phyloP scores from a whole-genome alignment of 1,140 invertebrate genomes.

The Stegodyphus dumicola region DNA sequence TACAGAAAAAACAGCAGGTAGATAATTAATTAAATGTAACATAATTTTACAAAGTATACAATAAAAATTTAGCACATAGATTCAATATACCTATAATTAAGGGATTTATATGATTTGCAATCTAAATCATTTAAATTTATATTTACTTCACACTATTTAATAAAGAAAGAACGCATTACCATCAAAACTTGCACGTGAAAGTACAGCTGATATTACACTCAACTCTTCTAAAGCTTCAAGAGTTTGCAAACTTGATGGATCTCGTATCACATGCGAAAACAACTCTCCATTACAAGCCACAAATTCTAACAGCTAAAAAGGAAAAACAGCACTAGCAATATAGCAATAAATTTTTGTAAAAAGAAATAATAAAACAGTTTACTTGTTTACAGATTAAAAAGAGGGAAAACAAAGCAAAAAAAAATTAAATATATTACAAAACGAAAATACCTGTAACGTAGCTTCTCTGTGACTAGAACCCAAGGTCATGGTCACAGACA shows the following conservation, averaged over 20 bases:
- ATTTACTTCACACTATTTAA: no score
- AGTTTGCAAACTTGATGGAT: constrained; percentile 76
- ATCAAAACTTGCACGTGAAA: constrained; percentile 79
- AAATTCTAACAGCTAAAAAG: constrained; percentile 75
- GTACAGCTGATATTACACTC: constrained; percentile 80
- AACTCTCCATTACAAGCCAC: constrained; percentile 84
- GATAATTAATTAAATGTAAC: no score
- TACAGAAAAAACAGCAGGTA: no score
- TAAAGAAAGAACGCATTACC: constrained; percentile 58
- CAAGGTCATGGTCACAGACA: constrained; percentile 82
- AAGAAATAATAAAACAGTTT: neutral
- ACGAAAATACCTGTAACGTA: constrained; percentile 74
- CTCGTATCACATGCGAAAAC: constrained; percentile 80
- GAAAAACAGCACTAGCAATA: neutral
- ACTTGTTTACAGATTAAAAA: neutral
- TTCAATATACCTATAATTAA: no score
- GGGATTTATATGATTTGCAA: no score
- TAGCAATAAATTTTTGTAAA: neutral
- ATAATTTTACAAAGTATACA: no score
- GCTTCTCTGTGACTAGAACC: constrained; percentile 83
- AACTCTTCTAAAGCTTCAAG: constrained; percentile 76
- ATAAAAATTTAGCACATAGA: no score
- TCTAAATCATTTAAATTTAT: no score
- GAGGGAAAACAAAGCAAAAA: neutral
- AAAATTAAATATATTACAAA: neutral